Evolutionary conservation across 2,888 invertebrate genomes (phyloP), one percentile per base, ranked within the genome.

Genomic region (Lamellibrachia columna): DNA sequence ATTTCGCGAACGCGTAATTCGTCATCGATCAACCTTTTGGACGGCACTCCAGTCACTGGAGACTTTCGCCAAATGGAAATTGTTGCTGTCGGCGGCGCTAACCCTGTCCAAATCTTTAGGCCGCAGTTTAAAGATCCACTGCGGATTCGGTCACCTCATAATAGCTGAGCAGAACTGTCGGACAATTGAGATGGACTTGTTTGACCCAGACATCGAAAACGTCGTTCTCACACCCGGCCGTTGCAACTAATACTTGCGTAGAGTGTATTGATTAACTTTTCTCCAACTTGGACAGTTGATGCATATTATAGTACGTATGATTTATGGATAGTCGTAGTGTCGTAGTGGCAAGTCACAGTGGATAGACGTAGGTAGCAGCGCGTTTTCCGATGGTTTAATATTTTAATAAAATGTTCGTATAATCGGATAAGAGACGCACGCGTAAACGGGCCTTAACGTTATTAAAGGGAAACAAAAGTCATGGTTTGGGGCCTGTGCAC

Each of bases 1-100:
- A 75, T 75, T 75, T 75, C 75, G 75, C 75, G 75, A 75, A 75
- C 75, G 75, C 6, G 75, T 75, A 75, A 75, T 75, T 75, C 75
- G 11, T 75, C 75, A 75, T 22, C 75, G 22, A 75, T 75, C 75
- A 75, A 75, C 22, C 75, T 22, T 75, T 75, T 75, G 75, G 75
- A 15, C 22, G 22, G 3, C 75, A 6, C 75, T 75, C 15, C 75
- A 75, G 75, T 75, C 75, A 75, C 75, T 22, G 75, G 75, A 75
- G 75, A 22, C 4, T 75, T 75, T 75, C 22, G 75, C 22, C 75
- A 75, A 75, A 75, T 75, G 75, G 75, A 75, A 75, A 75, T 75
- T 75, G 75, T 75, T 75, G 75, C 75, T 75, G 75, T 22, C 22
- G 75, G 75, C 75, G 22, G n/a, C 75, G 15, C 75, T 75, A 75